Conservation (phyloP, 2,797 vertebrate genomes). For the Sebastes vulpes region DNA sequence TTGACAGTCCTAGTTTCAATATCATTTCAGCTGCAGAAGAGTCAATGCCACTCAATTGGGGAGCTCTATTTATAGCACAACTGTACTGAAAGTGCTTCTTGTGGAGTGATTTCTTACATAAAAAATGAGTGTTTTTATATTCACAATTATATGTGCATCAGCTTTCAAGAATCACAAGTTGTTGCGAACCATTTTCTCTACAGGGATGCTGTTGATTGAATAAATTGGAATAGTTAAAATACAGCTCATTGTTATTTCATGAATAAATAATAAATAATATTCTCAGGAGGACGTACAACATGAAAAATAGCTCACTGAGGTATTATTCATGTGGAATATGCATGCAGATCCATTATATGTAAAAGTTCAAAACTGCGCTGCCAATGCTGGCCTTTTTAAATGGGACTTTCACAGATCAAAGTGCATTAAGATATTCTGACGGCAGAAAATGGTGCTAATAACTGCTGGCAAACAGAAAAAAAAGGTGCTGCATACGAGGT, state of each 20-base stretch:
- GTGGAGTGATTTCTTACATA: constrained; percentile 47
- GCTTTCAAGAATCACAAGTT: constrained; percentile 73
- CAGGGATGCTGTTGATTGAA: constrained; percentile 78
- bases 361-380: constrained; percentile 67
- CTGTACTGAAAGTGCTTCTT: constrained; percentile 38
- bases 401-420: constrained; percentile 74
- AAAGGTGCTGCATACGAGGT: constrained; percentile 34
- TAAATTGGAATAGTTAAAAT: constrained; percentile 81
- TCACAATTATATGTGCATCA: constrained; percentile 57
- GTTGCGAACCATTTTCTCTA: constrained; percentile 59
- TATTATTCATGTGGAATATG: constrained; percentile 70
- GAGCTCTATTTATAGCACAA: constrained; percentile 39
- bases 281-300: constrained; percentile 65
- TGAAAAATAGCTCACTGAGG: constrained; percentile 65
- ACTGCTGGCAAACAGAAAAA: constrained; percentile 35
- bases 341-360: constrained; percentile 71
- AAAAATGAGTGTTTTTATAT: constrained; percentile 44
- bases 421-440: constrained; percentile 59
- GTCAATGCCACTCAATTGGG: constrained; percentile 40
- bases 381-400: constrained; percentile 60
- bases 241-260: constrained; percentile 76
- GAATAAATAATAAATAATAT: constrained; percentile 83
- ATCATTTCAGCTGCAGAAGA: constrained; percentile 56
- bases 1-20: constrained; percentile 12
- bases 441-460: constrained; percentile 47